Conservation (phyloP, 2,888 invertebrate species). For the Pterostichus niger region DNA sequence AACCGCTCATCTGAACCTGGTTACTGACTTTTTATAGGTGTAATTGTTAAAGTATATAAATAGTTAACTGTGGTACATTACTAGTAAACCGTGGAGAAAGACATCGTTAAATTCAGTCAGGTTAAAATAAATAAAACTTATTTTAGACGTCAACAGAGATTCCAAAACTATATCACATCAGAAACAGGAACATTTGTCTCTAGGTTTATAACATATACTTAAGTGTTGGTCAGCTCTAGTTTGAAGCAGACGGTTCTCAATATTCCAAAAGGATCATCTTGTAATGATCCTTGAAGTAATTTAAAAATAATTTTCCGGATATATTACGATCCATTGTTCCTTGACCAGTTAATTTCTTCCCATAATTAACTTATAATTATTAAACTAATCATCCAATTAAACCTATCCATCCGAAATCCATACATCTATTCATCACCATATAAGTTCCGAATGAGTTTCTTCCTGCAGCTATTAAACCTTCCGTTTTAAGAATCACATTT, state of each 20-base stretch:
- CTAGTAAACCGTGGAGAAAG: not conserved
- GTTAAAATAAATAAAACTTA: no score
- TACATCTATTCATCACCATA: conserved; percentile 7
- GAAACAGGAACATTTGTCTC: no score
- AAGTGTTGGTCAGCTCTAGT: no score
- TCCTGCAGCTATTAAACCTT: not conserved
- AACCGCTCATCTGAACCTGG: not conserved
- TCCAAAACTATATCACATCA: no score
- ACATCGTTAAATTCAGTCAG: no score
- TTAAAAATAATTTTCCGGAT: not conserved
- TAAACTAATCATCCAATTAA: conserved; percentile 13
- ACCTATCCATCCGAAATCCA: conserved; percentile 16
- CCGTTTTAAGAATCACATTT: not conserved
- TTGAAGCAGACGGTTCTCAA: no score
- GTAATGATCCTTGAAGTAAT: conserved; percentile 7
- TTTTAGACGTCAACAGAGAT: no score
- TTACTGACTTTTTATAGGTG: conserved; percentile 3
- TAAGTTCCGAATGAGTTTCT: not conserved
- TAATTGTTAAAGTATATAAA: not conserved
- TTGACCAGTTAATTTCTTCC: not conserved
- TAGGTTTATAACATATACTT: no score
- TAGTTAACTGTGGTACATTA: not conserved
- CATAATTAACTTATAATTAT: not conserved
- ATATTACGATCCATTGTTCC: not conserved
- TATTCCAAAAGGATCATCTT: not conserved